Evolutionary conservation across 2,888 invertebrate genomes (phyloP).

Genomic region (Agrotis clavis): DNA sequence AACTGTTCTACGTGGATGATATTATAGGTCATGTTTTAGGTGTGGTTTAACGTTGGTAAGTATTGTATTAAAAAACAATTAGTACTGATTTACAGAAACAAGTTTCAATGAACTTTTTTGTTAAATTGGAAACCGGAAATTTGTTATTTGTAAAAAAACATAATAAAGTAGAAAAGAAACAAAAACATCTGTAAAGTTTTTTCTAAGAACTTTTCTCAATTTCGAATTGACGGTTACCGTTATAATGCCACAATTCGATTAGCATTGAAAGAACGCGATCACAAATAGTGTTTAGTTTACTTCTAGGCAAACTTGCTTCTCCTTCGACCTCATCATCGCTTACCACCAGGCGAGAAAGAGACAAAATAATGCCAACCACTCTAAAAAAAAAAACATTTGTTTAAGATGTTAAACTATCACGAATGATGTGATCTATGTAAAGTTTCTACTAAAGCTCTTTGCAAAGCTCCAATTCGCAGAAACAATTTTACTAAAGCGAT

Average conservation of each 20-base stretch:
- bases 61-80: too few species aligned
- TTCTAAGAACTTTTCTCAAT: not conserved
- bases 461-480: slow-evolving; percentile 15
- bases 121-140: not conserved
- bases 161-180: not conserved
- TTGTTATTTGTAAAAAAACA: not conserved
- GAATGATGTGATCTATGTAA: not conserved
- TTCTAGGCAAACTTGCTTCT: too few species aligned
- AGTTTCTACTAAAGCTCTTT: not conserved
- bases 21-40: not conserved
- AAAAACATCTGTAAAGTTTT: too few species aligned
- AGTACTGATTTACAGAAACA: not conserved
- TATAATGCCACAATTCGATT: not conserved
- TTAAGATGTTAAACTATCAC: not conserved
- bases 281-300: too few species aligned
- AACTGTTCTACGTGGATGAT: not conserved
- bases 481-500: slow-evolving; percentile 11
- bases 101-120: not conserved
- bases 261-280: not conserved
- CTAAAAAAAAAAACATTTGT: not conserved
- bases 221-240: not conserved
- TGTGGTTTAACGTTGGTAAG: too few species aligned
- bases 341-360: too few species aligned
- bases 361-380: too few species aligned
- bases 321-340: too few species aligned